phyloP scores from a whole-genome alignment of 2,113 vertebrate genomes.

The Lagopus muta region DNA sequence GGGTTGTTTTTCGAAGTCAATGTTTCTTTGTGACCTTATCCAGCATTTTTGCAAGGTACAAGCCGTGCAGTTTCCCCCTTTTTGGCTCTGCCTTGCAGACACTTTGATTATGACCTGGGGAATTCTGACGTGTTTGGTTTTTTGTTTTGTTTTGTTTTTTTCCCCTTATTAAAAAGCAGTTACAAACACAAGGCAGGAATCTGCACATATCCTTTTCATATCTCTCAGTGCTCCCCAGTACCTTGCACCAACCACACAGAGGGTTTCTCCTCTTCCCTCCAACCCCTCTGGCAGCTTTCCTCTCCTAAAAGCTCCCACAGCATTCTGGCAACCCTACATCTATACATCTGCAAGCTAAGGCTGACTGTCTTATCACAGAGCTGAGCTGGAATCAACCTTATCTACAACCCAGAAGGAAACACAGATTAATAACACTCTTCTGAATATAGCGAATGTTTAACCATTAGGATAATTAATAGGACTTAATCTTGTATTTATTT shows the following conservation, averaged over 20 bases:
- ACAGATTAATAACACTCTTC: not conserved
- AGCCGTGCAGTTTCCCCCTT: not conserved
- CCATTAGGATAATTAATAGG: not conserved
- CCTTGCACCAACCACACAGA: not conserved
- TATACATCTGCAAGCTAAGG: not conserved
- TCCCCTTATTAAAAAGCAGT: not conserved
- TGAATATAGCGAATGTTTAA: not conserved
- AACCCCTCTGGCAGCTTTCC: not conserved
- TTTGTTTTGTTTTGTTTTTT: not conserved
- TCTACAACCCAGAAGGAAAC: not conserved
- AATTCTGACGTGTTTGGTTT: not conserved
- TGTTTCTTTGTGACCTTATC: not conserved
- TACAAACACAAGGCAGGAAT: not conserved
- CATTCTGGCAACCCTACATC: not conserved
- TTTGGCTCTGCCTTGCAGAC: not conserved
- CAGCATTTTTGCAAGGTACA: not conserved
- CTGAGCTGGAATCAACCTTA: not conserved
- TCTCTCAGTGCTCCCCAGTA: not conserved
- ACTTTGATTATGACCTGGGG: not conserved
- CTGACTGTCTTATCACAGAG: not conserved
- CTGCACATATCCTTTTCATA: not conserved
- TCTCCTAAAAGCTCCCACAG: not conserved
- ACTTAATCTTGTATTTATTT: not conserved
- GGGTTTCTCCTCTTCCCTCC: not conserved
- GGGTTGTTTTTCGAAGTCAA: not conserved